These are phyloP conservation scores for Palythoa grandis DNA, from an alignment of 92 coral and sea anemone genomes.

Conservation along the genomic window DNA sequence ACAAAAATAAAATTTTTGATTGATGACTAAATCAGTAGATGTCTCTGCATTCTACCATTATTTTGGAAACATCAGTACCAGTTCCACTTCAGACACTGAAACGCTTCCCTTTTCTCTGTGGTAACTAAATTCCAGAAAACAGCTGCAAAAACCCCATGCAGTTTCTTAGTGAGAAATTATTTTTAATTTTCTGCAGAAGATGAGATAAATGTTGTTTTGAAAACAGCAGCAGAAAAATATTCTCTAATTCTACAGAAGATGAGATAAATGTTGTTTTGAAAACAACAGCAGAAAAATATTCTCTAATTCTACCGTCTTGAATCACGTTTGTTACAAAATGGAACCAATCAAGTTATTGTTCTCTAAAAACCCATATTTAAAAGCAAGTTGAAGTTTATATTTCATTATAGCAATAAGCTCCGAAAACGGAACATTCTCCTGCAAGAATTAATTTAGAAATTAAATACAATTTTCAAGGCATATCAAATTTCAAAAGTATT, in stretches of 20 bases:
- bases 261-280: constrained; percentile 4
- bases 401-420: background rate
- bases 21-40: too few species aligned
- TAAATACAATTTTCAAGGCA: background rate
- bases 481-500: background rate
- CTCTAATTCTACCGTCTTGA: background rate
- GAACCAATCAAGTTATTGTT: background rate
- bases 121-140: background rate
- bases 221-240: background rate
- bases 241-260: background rate
- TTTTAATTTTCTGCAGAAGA: background rate
- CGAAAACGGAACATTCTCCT: background rate
- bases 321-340: constrained; percentile 7
- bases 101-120: too few species aligned
- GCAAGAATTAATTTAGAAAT: background rate
- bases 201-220: background rate
- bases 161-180: background rate
- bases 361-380: too few species aligned
- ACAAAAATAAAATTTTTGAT: too few species aligned
- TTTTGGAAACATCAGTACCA: too few species aligned
- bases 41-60: too few species aligned
- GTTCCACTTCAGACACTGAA: too few species aligned
- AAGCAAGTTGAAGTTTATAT: too few species aligned
- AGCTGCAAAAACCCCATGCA: constrained; percentile 13
- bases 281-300: background rate